phyloP scores from a whole-genome alignment of 2,113 vertebrate species.

The Peromyscus californicus region DNA sequence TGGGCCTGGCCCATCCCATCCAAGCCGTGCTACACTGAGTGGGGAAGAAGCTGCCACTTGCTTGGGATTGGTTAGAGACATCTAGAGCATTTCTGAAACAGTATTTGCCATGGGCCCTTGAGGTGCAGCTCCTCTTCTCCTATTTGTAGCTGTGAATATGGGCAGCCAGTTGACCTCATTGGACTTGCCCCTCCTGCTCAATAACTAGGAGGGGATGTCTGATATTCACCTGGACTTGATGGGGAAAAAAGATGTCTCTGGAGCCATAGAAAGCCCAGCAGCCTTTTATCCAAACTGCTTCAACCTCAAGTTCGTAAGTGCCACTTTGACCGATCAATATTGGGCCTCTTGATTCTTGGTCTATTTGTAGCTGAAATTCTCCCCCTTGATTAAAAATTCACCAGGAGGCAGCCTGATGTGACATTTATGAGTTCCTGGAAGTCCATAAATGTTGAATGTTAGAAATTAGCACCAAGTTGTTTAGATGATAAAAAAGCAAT shows the following conservation, averaged over 20 bases:
- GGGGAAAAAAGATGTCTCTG: constrained; percentile 21
- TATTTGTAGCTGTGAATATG: background rate
- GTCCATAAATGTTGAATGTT: constrained; percentile 85
- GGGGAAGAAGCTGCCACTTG: background rate
- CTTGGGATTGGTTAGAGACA: background rate
- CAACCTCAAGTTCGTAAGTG: constrained; percentile 79
- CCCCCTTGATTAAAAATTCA: constrained; percentile 84
- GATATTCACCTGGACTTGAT: constrained; percentile 65
- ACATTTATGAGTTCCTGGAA: constrained; percentile 85
- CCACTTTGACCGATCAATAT: constrained; percentile 81
- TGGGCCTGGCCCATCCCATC: background rate
- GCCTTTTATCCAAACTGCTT: constrained; percentile 76
- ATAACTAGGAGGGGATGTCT: constrained; percentile 42
- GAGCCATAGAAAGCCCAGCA: constrained; percentile 63
- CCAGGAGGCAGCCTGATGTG: constrained; percentile 81
- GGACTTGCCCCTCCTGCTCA: constrained; percentile 7
- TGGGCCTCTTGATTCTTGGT: constrained; percentile 77
- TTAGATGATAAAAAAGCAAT: constrained; percentile 70
- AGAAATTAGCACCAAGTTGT: constrained; percentile 78
- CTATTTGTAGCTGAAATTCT: constrained; percentile 84
- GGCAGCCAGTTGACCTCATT: background rate
- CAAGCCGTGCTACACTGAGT: background rate
- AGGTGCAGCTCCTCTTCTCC: background rate
- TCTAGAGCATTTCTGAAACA: background rate
- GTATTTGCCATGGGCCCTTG: background rate